Base-by-base conservation (phyloP, 2,888 invertebrate genomes). In the Autographa gamma region DNA sequence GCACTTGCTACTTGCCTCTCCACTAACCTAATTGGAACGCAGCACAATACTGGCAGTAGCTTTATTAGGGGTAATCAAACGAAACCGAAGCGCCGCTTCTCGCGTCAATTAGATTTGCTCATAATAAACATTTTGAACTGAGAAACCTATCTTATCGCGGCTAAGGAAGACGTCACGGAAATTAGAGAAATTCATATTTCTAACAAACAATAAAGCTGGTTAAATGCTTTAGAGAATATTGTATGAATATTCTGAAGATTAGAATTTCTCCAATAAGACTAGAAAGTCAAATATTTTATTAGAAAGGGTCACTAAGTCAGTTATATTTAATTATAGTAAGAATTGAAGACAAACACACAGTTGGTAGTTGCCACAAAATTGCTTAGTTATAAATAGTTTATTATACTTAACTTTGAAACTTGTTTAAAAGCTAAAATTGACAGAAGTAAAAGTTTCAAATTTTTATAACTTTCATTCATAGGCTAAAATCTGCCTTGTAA, bases 31-130 rank as follows among this genome's bases (percentile, higher is more conserved):
- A 69, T 70, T 31, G 59, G 77, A 88, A 86, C 79, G 74, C 75
- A 71, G 78, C 87, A 80, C 77, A 76, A 70, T 73, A 79, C 73
- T 82, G 66, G 73, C 73, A 74, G 80, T 75, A 85, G 79, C 88
- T 89, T 88, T 88, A 90, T 90, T 82, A 85, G 87, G 86, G 88
- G 86, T 89, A 88, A 90, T 91, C 89, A 88, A 90, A 90, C 80
- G 86, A 88, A 88, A 89, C 87, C 85, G 81, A 85, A 73, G 78
- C 77, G 80, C 69, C 74, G 74, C 76, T 72, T 69, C 80, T 73
- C 76, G 72, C 73, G 63, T 76, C 73, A 74, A 71, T 82, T 84
- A 81, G 86, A 89, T 88, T 89, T 83, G 86, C 83, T 90, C 86
- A 91, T 83, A 82, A 86, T 86, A 88, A 86, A 86, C 83, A 86